A percentile compares a stretch with the other conserved stretches of the same genome.
Conservation (phyloP, 2,888 invertebrate species). For the Matsumyia berberina region DNA sequence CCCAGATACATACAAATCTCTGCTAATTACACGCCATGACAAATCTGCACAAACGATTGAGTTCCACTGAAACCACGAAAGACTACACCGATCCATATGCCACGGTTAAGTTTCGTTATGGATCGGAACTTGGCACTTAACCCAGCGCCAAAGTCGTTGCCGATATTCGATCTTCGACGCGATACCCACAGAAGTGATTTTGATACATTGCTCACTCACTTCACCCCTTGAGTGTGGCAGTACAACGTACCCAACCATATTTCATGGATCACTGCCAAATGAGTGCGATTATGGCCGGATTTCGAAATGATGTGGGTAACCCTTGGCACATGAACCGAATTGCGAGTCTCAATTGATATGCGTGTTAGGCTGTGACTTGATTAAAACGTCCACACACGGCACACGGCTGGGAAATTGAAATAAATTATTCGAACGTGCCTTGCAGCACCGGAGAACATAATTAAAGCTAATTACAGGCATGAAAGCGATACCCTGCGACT, state of each 20-base stretch:
- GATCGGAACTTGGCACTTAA: constrained; percentile 57
- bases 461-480: constrained; percentile 70
- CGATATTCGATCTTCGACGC: constrained; percentile 44
- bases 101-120: constrained; percentile 31
- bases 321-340: constrained; percentile 71
- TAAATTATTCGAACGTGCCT: constrained; percentile 64
- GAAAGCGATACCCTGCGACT: constrained; percentile 53
- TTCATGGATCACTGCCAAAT: constrained; percentile 59
- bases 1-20: neutral
- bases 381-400: constrained; percentile 26
- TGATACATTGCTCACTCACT: constrained; percentile 17
- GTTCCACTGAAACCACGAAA: constrained; percentile 21
- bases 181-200: constrained; percentile 47
- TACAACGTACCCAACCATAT: too few relatives aligned
- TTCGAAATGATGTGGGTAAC: constrained; percentile 65
- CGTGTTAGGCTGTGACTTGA: constrained; percentile 66
- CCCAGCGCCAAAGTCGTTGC: constrained; percentile 62
- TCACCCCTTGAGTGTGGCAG: constrained; percentile 18
- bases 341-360: constrained; percentile 61
- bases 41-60: constrained; percentile 3
- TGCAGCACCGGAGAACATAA: constrained; percentile 38
- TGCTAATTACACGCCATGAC: constrained; percentile 1
- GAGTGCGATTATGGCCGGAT: constrained; percentile 53
- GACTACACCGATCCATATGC: constrained; percentile 14
- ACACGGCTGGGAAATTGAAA: constrained; percentile 48